These are phyloP conservation scores for Botia kubotai DNA, from an alignment of 2,797 vertebrate genomes.

Conservation along the genomic window DNA sequence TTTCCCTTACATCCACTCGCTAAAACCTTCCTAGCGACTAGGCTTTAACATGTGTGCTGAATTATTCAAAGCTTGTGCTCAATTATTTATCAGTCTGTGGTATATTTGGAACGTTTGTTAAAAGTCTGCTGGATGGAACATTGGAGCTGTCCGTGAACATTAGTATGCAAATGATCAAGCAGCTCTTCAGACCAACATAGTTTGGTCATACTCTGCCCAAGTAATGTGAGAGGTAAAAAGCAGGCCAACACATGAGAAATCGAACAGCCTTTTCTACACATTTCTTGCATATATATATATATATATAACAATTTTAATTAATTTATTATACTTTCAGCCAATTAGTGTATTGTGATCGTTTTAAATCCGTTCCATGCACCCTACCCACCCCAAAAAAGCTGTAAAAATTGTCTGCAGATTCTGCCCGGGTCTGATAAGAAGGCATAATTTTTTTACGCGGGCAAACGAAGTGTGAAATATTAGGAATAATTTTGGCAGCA, in stretches of 20 bases:
- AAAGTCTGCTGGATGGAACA: constrained; percentile 53
- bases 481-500: neutral
- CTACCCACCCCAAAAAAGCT: too few relatives aligned
- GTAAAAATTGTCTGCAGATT: neutral
- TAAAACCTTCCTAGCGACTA: constrained; percentile 62
- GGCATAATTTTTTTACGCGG: neutral
- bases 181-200: neutral
- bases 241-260: neutral
- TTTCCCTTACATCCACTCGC: constrained; percentile 61
- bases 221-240: neutral
- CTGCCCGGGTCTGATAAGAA: neutral
- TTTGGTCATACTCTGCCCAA: neutral
- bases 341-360: neutral
- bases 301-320: too few relatives aligned
- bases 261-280: neutral
- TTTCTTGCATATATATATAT: neutral
- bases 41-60: constrained; percentile 67
- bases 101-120: constrained; percentile 66
- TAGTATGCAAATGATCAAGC: constrained; percentile 21
- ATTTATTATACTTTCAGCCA: too few relatives aligned
- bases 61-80: constrained; percentile 64
- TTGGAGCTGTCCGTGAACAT: constrained; percentile 30
- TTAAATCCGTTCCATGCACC: neutral
- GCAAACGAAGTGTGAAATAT: neutral
- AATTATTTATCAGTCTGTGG: constrained; percentile 67